Conservation (phyloP, 2,797 vertebrate species). For the Hippopotamyrus pictus region DNA sequence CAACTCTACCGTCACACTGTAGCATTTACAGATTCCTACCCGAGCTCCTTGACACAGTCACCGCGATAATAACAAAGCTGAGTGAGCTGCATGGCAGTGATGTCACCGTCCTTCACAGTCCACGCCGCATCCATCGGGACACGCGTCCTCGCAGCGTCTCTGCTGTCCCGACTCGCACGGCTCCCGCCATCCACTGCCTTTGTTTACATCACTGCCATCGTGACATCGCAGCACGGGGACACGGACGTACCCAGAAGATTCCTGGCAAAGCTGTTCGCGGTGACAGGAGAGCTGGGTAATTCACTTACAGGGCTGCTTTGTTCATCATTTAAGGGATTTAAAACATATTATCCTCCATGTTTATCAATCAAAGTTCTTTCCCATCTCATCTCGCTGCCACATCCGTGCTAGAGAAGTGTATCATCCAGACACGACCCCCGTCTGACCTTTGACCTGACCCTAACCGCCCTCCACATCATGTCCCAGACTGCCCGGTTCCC, state of each 20-base stretch:
- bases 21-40: not conserved
- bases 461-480: not conserved
- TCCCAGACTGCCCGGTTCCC: not conserved
- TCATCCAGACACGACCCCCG: not conserved
- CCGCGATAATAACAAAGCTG: not conserved
- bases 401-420: not conserved
- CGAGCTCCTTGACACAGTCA: not conserved
- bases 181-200: not conserved
- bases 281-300: not conserved
- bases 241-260: conserved; percentile 7
- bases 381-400: not conserved
- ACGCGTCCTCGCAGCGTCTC: not conserved
- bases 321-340: not conserved
- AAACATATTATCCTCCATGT: conserved; percentile 3
- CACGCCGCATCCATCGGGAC: not conserved
- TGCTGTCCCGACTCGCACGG: not conserved
- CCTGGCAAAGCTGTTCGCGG: not conserved
- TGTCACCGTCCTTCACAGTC: not conserved
- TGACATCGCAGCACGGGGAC: not conserved
- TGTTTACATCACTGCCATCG: not conserved
- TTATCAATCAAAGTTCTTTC: conserved; percentile 5
- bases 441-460: not conserved
- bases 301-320: not conserved
- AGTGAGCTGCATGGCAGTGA: not conserved
- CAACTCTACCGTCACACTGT: not conserved